Percentiles rank a stretch among this genome's conserved stretches.
Evolutionary conservation across 2,797 vertebrate species (phyloP).

Genomic region (Glyptemys insculpta): DNA sequence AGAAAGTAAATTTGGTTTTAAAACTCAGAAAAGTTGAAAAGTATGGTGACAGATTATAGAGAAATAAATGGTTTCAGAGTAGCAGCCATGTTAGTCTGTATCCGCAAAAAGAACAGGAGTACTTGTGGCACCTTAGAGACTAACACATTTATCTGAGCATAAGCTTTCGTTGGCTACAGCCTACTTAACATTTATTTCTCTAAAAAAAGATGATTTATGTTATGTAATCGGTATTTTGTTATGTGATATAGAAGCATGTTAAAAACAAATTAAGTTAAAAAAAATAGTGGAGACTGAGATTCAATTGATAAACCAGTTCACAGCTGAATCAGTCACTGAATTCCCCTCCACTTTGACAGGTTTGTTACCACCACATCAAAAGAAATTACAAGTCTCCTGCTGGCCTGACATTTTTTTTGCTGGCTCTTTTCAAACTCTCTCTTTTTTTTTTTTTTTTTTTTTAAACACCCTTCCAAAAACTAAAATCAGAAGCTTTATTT

Average conservation of each 20-base stretch:
- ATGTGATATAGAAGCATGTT: not conserved
- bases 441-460: too few relatives aligned
- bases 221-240: not conserved
- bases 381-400: not conserved
- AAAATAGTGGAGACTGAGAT: not conserved
- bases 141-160: too few relatives aligned
- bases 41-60: conserved; percentile 32
- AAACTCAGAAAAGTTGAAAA: conserved; percentile 43
- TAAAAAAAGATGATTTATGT: too few relatives aligned
- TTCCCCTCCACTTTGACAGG: not conserved
- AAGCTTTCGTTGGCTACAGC: too few relatives aligned
- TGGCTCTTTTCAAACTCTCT: conserved; percentile 11
- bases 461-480: not conserved
- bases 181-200: too few relatives aligned
- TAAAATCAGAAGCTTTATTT: conserved; percentile 21
- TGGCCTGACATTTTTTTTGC: not conserved
- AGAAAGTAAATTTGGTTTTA: not conserved
- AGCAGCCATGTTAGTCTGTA: too few relatives aligned
- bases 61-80: not conserved
- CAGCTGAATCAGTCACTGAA: not conserved
- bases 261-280: not conserved
- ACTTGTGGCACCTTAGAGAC: too few relatives aligned
- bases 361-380: not conserved
- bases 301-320: not conserved
- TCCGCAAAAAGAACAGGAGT: too few relatives aligned